Evolutionary conservation across 1,140 invertebrate species (phyloP).

Genomic region (Zaprionus gabonicus): DNA sequence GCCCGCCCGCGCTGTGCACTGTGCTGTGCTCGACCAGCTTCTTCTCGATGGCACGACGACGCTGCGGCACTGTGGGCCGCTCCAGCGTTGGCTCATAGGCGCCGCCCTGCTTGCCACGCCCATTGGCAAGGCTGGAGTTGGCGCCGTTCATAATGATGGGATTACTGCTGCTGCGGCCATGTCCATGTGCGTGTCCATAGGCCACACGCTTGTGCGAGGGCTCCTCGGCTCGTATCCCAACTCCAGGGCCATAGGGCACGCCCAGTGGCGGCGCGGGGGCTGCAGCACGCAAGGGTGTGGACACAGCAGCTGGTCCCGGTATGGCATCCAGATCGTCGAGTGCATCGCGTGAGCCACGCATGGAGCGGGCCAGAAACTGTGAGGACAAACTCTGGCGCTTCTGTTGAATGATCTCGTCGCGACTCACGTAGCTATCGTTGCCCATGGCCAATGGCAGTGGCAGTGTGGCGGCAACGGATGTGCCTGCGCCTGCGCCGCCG

Average conservation of each 20-base stretch:
- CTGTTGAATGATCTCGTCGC: constrained; percentile 80
- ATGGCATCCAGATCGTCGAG: constrained; percentile 73
- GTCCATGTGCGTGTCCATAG: constrained; percentile 52
- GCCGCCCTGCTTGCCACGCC: constrained; percentile 54
- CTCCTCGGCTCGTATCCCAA: constrained; percentile 22
- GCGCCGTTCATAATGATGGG: constrained; percentile 1
- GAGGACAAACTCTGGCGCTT: constrained; percentile 80
- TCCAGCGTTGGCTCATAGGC: constrained; percentile 27
- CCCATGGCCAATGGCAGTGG: background rate
- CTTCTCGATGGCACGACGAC: constrained; percentile 85
- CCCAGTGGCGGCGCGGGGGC: constrained; percentile 22
- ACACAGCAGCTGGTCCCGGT: constrained; percentile 30
- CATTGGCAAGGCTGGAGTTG: constrained; percentile 25
- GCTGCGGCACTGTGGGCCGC: constrained; percentile 86
- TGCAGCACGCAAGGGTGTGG: background rate
- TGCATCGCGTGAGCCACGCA: constrained; percentile 68
- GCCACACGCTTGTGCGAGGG: constrained; percentile 57
- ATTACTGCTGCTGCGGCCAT: constrained; percentile 31
- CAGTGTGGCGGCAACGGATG: background rate
- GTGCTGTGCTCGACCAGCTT: constrained; percentile 70
- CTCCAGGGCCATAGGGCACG: background rate
- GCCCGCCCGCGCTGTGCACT: background rate
- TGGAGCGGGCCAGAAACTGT: constrained; percentile 72
- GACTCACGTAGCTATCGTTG: constrained; percentile 72
- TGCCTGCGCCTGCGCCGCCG: constrained; percentile 11